Conservation (phyloP, 2,113 vertebrate species). For the Cyanistes caeruleus region DNA sequence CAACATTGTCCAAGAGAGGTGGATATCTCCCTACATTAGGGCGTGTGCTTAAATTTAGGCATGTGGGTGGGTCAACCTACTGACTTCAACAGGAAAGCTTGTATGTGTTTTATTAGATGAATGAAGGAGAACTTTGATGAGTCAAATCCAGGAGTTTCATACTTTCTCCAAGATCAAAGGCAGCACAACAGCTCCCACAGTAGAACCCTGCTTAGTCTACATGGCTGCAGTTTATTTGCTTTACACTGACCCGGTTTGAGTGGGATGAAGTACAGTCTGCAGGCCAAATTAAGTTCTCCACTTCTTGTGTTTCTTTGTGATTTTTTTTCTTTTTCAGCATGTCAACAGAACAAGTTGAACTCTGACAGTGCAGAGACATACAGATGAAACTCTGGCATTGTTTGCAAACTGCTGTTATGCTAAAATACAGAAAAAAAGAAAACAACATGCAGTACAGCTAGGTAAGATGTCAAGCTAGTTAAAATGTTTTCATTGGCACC, state of each 20-base stretch:
- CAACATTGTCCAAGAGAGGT: not conserved
- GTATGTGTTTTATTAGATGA: not conserved
- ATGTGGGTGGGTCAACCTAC: not conserved
- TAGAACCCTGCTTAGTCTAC: not conserved
- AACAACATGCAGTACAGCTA: not conserved
- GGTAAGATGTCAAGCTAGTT: not conserved
- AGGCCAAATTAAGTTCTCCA: not conserved
- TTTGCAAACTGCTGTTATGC: not conserved
- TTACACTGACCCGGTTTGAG: not conserved
- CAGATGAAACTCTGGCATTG: not conserved
- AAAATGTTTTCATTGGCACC: not conserved
- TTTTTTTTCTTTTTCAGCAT: not conserved
- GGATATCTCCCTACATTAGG: not conserved
- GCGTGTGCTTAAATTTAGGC: not conserved
- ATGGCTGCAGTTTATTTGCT: slow-evolving; percentile 3
- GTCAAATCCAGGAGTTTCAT: slow-evolving; percentile 18
- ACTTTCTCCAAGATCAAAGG: slow-evolving; percentile 31
- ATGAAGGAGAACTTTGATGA: slow-evolving; percentile 14
- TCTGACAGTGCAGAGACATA: not conserved
- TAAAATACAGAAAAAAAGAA: not conserved
- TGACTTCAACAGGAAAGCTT: not conserved
- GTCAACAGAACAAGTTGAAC: not conserved
- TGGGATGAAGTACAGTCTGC: not conserved
- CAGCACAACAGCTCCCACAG: not conserved
- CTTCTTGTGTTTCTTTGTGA: not conserved